These are phyloP conservation scores for Crotalus horridus DNA, from an alignment of 2,113 vertebrate genomes.

Conservation along the genomic window DNA sequence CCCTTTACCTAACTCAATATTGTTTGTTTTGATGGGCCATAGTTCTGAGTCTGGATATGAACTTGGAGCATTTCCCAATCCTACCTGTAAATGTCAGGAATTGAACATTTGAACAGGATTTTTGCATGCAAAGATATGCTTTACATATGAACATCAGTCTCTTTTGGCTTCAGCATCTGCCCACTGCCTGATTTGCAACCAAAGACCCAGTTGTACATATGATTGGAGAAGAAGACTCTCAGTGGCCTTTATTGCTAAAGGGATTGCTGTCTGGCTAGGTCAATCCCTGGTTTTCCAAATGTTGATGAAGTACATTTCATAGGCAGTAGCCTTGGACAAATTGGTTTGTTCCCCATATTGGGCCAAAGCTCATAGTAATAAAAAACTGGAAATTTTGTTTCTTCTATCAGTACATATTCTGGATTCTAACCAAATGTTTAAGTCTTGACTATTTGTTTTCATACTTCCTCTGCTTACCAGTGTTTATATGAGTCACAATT, in stretches of 20 bases:
- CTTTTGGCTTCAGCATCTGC: not conserved
- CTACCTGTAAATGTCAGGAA: not conserved
- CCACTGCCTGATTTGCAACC: not conserved
- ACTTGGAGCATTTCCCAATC: not conserved
- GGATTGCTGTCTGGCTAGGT: not conserved
- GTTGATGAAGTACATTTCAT: not conserved
- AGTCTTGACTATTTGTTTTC: not conserved
- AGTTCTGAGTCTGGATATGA: not conserved
- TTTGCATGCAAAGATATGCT: not conserved
- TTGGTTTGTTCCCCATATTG: not conserved
- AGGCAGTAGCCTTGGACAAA: not conserved
- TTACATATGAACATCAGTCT: not conserved
- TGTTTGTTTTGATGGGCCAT: not conserved
- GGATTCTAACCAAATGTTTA: not conserved
- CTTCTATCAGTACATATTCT: not conserved
- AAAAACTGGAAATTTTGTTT: not conserved
- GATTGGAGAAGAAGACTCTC: not conserved
- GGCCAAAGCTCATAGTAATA: not conserved
- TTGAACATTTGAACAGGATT: not conserved
- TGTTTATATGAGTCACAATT: constrained; percentile 23
- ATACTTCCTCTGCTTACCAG: not conserved
- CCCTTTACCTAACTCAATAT: not conserved
- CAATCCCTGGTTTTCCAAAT: not conserved
- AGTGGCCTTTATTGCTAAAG: not conserved
- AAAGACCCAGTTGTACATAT: not conserved